A percentile compares a stretch with the other conserved stretches of the same genome.
Evolutionary conservation across 2,888 invertebrate genomes (phyloP).

Genomic region (Rhorus exstirpatorius): DNA sequence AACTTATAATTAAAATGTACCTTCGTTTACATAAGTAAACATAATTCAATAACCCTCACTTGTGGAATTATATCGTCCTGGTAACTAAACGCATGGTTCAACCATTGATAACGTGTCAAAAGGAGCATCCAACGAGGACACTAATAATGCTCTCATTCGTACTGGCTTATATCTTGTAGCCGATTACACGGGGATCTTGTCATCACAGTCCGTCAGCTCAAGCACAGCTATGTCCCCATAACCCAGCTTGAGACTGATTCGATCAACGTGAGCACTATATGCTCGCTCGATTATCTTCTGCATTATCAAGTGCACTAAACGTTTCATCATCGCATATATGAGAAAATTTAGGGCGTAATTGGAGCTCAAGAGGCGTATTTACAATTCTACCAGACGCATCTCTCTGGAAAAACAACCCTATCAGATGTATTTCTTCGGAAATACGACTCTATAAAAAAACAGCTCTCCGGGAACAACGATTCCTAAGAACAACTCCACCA

Average conservation of each 20-base stretch:
- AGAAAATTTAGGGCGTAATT: no score
- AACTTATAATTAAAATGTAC: background rate
- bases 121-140: background rate
- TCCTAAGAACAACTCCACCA: no score
- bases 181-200: background rate
- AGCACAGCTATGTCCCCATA: background rate
- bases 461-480: no score
- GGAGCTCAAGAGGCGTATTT: no score
- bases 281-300: conserved; percentile 2
- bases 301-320: conserved; percentile 1
- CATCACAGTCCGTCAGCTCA: background rate
- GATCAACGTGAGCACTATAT: background rate
- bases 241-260: background rate
- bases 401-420: no score
- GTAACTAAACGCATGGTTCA: background rate
- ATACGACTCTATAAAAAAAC: no score
- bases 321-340: background rate
- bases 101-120: background rate
- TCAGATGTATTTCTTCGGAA: no score
- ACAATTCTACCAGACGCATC: no score
- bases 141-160: background rate
- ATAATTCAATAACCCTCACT: background rate
- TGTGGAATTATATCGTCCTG: background rate
- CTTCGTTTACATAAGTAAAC: background rate
- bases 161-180: background rate